phyloP scores from a whole-genome alignment of 2,888 invertebrate genomes.

The Biston betularia region DNA sequence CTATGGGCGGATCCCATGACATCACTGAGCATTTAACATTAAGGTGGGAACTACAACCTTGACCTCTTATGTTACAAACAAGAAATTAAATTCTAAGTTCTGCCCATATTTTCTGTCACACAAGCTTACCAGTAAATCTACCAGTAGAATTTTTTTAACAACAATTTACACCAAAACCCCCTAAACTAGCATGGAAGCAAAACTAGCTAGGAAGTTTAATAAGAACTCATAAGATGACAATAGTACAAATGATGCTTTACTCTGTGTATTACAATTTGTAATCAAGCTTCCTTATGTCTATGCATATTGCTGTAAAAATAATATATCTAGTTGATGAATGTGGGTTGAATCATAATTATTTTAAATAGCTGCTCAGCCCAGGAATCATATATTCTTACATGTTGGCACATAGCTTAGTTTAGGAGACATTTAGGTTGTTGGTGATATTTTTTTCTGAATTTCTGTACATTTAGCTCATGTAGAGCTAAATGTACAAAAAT shows the following conservation, averaged over 20 bases:
- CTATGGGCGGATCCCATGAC: constrained; percentile 34
- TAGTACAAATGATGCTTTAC: neutral
- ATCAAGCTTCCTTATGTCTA: neutral
- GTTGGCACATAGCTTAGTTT: neutral
- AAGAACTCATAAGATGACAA: neutral
- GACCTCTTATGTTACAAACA: constrained; percentile 29
- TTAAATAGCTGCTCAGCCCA: neutral
- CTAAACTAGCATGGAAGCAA: no score
- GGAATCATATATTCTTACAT: neutral
- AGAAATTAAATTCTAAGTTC: neutral
- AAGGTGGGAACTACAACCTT: constrained; percentile 33
- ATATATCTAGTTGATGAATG: neutral
- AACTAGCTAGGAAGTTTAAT: no score
- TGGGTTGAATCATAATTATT: neutral
- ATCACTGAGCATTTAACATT: constrained; percentile 26
- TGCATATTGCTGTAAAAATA: neutral
- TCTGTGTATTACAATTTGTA: neutral
- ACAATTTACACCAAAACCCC: no score
- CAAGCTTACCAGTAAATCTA: no score
- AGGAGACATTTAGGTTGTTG: neutral
- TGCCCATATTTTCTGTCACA: no score
- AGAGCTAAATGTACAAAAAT: no score
- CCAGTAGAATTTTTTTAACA: no score
- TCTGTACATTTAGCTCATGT: no score
- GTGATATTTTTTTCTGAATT: no score